Conservation (phyloP, 2,113 vertebrate species). For the Dermatemys mawii region DNA sequence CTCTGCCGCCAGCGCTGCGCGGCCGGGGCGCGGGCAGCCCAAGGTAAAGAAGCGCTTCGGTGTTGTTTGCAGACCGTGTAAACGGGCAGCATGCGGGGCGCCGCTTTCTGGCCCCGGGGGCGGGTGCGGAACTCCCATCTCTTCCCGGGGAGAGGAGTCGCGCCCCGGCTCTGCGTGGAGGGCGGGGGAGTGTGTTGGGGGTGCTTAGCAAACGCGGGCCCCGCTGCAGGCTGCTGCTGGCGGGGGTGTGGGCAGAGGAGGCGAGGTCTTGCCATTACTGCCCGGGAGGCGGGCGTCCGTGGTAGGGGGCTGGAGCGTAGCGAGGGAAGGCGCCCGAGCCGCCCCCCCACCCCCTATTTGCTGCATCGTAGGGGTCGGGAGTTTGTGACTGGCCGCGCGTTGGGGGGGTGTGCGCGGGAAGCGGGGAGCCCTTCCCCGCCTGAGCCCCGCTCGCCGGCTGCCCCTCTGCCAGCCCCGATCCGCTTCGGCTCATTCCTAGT, state of each 20-base stretch:
- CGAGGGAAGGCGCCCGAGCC: background rate
- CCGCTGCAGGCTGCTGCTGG: constrained; percentile 33
- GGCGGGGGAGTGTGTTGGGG: background rate
- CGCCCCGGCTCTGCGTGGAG: background rate
- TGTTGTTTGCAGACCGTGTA: constrained; percentile 14
- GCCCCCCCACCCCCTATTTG: background rate
- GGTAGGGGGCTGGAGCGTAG: background rate
- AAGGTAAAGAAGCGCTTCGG: constrained; percentile 50
- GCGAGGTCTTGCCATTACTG: background rate
- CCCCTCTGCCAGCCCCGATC: background rate
- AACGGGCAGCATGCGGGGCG: background rate
- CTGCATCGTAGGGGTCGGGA: constrained; percentile 16
- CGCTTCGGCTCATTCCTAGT: background rate
- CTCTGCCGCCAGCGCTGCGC: constrained; percentile 3
- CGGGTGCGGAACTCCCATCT: background rate
- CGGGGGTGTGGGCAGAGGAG: background rate
- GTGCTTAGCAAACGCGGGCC: background rate
- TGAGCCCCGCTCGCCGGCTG: too few species aligned
- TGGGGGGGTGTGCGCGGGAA: background rate
- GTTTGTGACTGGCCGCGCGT: background rate
- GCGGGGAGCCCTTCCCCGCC: background rate
- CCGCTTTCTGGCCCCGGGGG: background rate
- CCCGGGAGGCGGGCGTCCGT: background rate
- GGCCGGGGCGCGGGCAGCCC: constrained; percentile 26
- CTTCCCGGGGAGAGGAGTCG: background rate